Base-by-base conservation (phyloP, 2,797 vertebrate genomes). In the Masticophis lateralis region DNA sequence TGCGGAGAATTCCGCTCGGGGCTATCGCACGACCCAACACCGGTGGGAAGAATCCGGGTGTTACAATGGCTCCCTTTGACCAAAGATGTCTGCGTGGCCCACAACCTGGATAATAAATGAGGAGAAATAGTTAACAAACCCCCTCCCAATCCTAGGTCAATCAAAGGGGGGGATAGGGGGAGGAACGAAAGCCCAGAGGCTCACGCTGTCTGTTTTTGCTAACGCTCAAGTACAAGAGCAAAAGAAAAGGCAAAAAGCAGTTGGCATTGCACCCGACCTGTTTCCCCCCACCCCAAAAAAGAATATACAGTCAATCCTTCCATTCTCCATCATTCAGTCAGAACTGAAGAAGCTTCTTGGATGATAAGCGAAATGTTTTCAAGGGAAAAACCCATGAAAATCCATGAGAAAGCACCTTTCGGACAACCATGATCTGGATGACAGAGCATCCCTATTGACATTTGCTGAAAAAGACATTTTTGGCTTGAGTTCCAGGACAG, bases 1-100 rank as follows among this genome's bases (percentile, higher is more conserved):
- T 91, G 37, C 69, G 1, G 2, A 91, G 74, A 91, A 47, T 92
- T 92, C 91, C 66, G 94, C 55, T 90, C 88, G 32, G 66, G 69
- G 94, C 89, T 93, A 20, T 61, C 86, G 47, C 90, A 74, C 86
- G 37, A 55, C n/a, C 4, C 53, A 32, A n/a, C 22, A 2, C 25
- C 2, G 37, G 12, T 55, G 43, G 13, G 61, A 18, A 22, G 20
- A 25, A 55, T 28, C 27, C 1, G 13, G 16, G 22, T 13, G 5
- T 16, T 79, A 43, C 57, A 27, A 61, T 57, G n/a, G 0, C 74
- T 92, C 4, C 27, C 90, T 93, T 4, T 0, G 25, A 13, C 27
- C 7, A n/a, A 14, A 8, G 3, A 47, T 2, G 16, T 86, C 86
- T 91, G 86, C 8, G 1, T 25, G 79, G 0, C 90, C 92, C 18